Conservation (phyloP, 2,113 vertebrate genomes). For the Odocoileus virginianus region DNA sequence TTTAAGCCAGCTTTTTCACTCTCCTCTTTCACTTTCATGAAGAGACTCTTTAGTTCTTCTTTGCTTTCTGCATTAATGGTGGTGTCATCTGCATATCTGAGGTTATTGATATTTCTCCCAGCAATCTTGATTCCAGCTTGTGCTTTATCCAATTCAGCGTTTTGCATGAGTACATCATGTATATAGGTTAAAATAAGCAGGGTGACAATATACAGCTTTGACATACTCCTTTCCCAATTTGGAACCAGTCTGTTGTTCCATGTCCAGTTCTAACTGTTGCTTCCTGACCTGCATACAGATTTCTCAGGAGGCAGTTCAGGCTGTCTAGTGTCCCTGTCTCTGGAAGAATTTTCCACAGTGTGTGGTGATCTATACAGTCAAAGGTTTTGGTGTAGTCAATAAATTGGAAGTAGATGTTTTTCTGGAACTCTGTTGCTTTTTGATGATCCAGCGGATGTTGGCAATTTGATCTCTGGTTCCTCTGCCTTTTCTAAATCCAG, state of each 20-base stretch:
- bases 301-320: not conserved
- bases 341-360: not conserved
- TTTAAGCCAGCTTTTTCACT: not conserved
- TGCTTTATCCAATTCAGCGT: not conserved
- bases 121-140: not conserved
- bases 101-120: not conserved
- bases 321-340: not conserved
- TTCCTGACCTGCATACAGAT: not conserved
- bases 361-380: not conserved
- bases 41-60: not conserved
- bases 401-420: not conserved
- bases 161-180: not conserved
- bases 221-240: not conserved
- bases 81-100: not conserved
- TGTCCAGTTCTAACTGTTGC: not conserved
- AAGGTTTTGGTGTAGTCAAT: not conserved
- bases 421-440: not conserved
- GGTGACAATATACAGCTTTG: rapidly evolving
- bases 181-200: not conserved
- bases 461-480: not conserved
- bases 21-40: not conserved
- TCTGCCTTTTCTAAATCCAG: not conserved
- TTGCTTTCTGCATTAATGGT: not conserved
- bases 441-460: rapidly evolving
- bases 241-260: not conserved